phyloP scores from a whole-genome alignment of 2,888 invertebrate species.

The Lithophane semibrunnea region DNA sequence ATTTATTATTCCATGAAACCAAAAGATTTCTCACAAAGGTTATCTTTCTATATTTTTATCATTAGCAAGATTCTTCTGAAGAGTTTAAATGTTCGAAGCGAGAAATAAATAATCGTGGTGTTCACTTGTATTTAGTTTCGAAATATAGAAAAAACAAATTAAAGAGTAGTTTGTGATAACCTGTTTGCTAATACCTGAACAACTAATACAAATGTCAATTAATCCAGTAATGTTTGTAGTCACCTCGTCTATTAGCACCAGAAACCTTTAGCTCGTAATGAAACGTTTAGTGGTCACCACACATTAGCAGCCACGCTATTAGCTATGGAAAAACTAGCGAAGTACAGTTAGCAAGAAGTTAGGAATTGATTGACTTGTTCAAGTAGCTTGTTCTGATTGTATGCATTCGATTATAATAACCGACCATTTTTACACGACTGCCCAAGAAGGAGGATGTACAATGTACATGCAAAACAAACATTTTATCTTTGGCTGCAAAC shows the following conservation, averaged over 20 bases:
- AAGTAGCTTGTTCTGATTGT: not conserved
- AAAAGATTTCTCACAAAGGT: not conserved
- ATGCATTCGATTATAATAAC: not conserved
- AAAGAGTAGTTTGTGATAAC: slow-evolving; percentile 18
- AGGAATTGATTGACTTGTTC: not conserved
- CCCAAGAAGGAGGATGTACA: no score
- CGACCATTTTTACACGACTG: not conserved
- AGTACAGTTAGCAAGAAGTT: not conserved
- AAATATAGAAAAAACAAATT: not conserved
- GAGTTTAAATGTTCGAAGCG: not conserved
- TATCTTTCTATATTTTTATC: not conserved
- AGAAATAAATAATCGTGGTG: not conserved
- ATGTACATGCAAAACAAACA: no score
- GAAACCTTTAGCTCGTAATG: not conserved
- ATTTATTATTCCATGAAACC: not conserved
- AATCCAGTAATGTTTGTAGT: slow-evolving; percentile 16
- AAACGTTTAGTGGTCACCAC: not conserved
- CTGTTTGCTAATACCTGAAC: slow-evolving; percentile 22
- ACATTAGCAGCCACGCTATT: slow-evolving; percentile 18
- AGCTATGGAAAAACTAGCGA: not conserved
- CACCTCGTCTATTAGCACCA: not conserved
- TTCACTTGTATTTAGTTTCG: not conserved
- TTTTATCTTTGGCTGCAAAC: no score
- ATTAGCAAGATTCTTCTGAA: not conserved
- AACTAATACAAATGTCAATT: slow-evolving; percentile 19